phyloP scores from a whole-genome alignment of 2,888 invertebrate species.

The Watsonalla cultraria region DNA sequence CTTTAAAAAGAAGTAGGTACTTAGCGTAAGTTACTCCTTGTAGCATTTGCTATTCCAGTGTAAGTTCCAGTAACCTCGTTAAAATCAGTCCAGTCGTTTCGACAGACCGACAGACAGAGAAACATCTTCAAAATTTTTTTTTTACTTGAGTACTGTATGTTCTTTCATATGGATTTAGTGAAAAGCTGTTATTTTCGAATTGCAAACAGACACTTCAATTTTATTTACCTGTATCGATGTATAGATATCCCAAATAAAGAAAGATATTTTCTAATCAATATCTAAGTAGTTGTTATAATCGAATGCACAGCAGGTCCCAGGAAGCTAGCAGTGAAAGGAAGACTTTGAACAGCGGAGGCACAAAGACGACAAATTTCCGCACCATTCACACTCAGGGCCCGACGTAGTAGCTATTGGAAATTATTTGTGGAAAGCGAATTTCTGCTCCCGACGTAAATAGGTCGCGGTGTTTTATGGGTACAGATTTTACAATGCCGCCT shows the following conservation, averaged over 20 bases:
- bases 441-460: slow-evolving; percentile 60
- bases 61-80: too few species aligned
- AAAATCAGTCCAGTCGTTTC: not conserved
- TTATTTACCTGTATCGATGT: too few species aligned
- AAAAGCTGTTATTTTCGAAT: too few species aligned
- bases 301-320: slow-evolving; percentile 9
- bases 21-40: too few species aligned
- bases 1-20: too few species aligned
- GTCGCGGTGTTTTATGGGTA: slow-evolving; percentile 56
- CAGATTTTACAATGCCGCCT: slow-evolving; percentile 30
- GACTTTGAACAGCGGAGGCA: slow-evolving; percentile 34
- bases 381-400: slow-evolving; percentile 49
- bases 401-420: slow-evolving; percentile 50
- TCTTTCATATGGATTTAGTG: too few species aligned
- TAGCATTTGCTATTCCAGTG: too few species aligned
- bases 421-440: slow-evolving; percentile 53
- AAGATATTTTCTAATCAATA: not conserved
- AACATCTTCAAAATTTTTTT: not conserved
- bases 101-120: too few species aligned
- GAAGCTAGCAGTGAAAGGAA: slow-evolving; percentile 32
- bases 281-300: slow-evolving; percentile 1
- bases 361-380: slow-evolving; percentile 55
- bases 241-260: too few species aligned
- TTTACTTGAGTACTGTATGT: too few species aligned
- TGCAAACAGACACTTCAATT: too few species aligned